Percentiles rank a stretch among this genome's conserved stretches.
These are phyloP conservation scores for Gorsachius goisagi DNA, from an alignment of 2,113 vertebrate genomes.

Conservation along the genomic window DNA sequence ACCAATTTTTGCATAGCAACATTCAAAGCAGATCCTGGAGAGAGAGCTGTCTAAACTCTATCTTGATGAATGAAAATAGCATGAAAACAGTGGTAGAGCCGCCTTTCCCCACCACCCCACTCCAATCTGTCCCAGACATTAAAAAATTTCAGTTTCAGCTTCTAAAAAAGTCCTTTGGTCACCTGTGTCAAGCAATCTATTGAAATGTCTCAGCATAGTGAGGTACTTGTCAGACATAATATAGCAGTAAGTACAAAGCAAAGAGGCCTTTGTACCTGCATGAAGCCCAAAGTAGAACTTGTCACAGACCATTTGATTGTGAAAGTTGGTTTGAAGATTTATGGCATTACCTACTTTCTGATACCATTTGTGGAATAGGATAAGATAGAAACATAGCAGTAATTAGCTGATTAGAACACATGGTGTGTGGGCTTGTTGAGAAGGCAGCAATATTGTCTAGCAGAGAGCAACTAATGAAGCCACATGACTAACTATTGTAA, in stretches of 20 bases:
- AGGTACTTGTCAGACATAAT: neutral
- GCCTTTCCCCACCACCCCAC: neutral
- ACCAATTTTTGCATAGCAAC: neutral
- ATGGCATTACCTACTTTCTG: neutral
- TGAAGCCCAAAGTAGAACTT: neutral
- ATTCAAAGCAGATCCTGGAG: neutral
- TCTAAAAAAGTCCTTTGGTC: neutral
- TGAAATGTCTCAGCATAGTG: neutral
- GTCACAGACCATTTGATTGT: neutral
- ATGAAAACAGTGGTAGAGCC: neutral
- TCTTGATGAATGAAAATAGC: neutral
- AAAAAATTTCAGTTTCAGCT: neutral
- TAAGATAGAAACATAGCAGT: neutral
- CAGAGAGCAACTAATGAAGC: neutral
- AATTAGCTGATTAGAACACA: conserved; percentile 59
- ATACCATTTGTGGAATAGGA: neutral
- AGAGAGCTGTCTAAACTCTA: neutral
- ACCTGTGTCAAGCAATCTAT: neutral
- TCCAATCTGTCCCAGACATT: neutral
- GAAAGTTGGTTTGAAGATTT: conserved; percentile 11
- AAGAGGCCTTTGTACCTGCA: neutral
- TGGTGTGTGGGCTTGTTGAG: conserved; percentile 39
- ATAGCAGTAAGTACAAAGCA: neutral
- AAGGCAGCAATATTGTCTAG: neutral
- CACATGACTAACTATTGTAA: neutral